Conservation (phyloP, 2,888 invertebrate species). For the Pachydiplax longipennis region DNA sequence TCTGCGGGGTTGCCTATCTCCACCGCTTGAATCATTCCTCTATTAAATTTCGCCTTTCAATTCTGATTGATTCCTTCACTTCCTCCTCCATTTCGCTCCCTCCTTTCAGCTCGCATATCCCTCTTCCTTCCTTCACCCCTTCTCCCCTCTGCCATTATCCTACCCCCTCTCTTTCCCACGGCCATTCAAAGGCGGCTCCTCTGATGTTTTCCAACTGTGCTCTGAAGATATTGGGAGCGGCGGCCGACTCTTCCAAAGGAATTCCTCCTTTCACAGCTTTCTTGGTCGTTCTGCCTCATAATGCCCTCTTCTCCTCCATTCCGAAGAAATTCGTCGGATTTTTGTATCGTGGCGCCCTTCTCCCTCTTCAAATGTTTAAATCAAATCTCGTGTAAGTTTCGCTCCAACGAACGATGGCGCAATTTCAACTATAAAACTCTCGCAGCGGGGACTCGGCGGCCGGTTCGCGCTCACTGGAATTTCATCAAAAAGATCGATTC, state of each 20-base stretch:
- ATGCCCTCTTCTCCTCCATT: not conserved
- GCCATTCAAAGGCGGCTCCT: not conserved
- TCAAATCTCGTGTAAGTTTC: not conserved
- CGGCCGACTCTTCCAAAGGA: not conserved
- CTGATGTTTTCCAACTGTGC: not conserved
- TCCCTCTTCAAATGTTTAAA: not conserved
- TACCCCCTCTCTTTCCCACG: conserved; percentile 6
- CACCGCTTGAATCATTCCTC: not conserved
- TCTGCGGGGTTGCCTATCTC: not conserved
- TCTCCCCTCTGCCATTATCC: not conserved
- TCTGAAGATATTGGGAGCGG: not conserved
- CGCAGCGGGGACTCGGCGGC: not conserved
- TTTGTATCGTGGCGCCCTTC: not conserved
- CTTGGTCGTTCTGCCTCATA: not conserved
- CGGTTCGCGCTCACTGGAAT: not conserved
- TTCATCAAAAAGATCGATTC: not conserved
- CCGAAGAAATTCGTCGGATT: not conserved
- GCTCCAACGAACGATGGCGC: not conserved
- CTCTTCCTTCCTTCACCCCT: not conserved
- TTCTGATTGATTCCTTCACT: not conserved
- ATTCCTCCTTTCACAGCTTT: not conserved
- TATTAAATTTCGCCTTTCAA: not conserved
- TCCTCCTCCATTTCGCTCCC: not conserved
- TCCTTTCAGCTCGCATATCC: not conserved
- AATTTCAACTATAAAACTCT: not conserved